Evolutionary conservation across 2,113 vertebrate genomes (phyloP).

Genomic region (Rhabdornis inornatus): DNA sequence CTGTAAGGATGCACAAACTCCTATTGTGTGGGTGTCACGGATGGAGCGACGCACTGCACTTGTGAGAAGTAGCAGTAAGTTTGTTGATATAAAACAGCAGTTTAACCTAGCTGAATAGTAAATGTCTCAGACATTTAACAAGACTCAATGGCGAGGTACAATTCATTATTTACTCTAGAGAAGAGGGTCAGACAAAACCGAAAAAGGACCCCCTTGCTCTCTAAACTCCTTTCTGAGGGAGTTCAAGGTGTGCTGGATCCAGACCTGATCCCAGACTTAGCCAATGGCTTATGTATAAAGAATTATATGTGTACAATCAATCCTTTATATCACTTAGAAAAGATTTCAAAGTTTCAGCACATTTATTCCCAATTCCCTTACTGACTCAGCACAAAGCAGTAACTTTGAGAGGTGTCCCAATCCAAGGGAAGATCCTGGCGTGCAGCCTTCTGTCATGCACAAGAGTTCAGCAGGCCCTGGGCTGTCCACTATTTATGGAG

Average conservation of each 20-base stretch:
- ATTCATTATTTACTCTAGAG: neutral
- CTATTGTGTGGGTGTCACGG: fast-evolving
- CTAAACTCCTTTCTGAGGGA: neutral
- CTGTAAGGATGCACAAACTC: neutral
- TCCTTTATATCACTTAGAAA: neutral
- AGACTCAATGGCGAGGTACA: neutral
- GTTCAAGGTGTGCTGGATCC: neutral
- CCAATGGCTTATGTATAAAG: neutral
- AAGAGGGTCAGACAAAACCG: neutral
- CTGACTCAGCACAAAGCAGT: neutral
- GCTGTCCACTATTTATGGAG: neutral
- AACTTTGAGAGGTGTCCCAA: neutral
- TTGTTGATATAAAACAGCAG: neutral
- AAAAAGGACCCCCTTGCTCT: neutral
- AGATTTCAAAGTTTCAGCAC: neutral
- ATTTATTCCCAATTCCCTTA: neutral
- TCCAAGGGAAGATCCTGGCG: neutral
- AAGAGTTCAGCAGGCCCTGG: neutral
- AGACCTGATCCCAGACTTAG: neutral
- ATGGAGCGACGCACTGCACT: neutral
- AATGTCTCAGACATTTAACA: neutral
- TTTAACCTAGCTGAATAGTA: neutral
- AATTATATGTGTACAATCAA: neutral
- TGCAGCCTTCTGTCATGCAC: neutral
- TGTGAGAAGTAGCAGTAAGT: neutral